Evolutionary conservation across 2,888 invertebrate genomes (phyloP), one percentile per base, ranked within the genome.

Genomic region (Linnaemya vulpina): DNA sequence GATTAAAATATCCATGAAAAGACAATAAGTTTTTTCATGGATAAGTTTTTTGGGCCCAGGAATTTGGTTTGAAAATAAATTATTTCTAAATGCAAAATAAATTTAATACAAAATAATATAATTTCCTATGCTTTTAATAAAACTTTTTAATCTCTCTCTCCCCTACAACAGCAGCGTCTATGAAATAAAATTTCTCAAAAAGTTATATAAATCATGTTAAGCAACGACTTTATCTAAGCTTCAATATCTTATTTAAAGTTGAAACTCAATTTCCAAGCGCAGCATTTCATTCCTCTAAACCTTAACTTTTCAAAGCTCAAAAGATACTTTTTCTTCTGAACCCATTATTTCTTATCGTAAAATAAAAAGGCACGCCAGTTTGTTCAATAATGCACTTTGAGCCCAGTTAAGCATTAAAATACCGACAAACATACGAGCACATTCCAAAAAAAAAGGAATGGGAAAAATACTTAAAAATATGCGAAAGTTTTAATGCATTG

Each of bases 401-500:
- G 25, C n/a, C 35, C 63, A 17, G 30, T 68, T n/a, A 20, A n/a
- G n/a, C 20, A 46, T n/a, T n/a, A 51, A 35, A 43, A 46, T 43
- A 49, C 58, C 49, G n/a, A 46, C 38, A 60, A 7, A 30, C 30
- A 30, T 30, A 30, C 30, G 2, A 2, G 30, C n/a, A n/a, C n/a
- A n/a, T n/a, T n/a, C n/a, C n/a, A n/a, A n/a, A n/a, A n/a, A 71
- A 62, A 22, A 55, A 62, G n/a, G 17, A 60, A 11, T 62, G 40
- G 8, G n/a, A 60, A 68, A 51, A 15, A 63, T 81, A 60, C 15
- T 8, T 38, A 13, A 46, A 49, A 55, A 46, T 40, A 70, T 70
- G 68, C 62, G 51, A 67, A 77, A 67, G 17, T 22, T 75, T 65
- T 51, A 67, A 80, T 49, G 15, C 55, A 65, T 58, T 63, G 65